Evolutionary conservation across 2,113 vertebrate species (phyloP).

Genomic region (Mormoops blainvillei): DNA sequence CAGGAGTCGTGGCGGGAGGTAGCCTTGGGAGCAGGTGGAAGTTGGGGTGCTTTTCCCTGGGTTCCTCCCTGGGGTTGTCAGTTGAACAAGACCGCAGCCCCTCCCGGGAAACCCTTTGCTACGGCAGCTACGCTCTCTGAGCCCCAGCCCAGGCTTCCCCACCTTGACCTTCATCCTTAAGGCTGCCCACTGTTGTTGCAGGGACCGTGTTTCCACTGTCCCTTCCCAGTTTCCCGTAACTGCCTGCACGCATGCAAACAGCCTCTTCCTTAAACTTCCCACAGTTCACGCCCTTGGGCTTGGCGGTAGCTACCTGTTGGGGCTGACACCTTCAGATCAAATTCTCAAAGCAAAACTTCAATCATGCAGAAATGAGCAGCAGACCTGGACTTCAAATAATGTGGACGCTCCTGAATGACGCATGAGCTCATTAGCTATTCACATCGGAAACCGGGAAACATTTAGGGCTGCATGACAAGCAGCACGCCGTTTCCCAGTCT

Average conservation of each 20-base stretch:
- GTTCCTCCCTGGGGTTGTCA: background rate
- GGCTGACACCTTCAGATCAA: background rate
- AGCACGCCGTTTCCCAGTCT: fast-evolving
- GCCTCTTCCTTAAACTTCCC: background rate
- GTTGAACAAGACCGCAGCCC: background rate
- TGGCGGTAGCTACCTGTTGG: background rate
- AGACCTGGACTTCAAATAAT: background rate
- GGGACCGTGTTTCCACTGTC: too few relatives aligned
- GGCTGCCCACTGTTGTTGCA: background rate
- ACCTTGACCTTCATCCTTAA: too few relatives aligned
- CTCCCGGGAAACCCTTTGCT: too few relatives aligned
- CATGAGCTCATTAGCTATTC: background rate
- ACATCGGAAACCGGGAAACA: background rate
- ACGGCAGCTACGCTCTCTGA: background rate
- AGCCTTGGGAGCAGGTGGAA: background rate
- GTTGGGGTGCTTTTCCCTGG: too few relatives aligned
- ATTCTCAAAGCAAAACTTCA: background rate
- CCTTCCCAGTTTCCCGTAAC: background rate
- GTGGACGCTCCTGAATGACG: background rate
- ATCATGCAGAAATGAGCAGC: background rate
- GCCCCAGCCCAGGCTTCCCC: background rate
- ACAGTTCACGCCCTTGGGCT: background rate
- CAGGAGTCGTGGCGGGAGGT: background rate
- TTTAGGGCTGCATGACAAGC: background rate
- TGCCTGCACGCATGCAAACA: fast-evolving